Evolutionary conservation across 2,888 invertebrate species (phyloP), one percentile per base, ranked within the genome.

Genomic region (Liodrosophila aerea): DNA sequence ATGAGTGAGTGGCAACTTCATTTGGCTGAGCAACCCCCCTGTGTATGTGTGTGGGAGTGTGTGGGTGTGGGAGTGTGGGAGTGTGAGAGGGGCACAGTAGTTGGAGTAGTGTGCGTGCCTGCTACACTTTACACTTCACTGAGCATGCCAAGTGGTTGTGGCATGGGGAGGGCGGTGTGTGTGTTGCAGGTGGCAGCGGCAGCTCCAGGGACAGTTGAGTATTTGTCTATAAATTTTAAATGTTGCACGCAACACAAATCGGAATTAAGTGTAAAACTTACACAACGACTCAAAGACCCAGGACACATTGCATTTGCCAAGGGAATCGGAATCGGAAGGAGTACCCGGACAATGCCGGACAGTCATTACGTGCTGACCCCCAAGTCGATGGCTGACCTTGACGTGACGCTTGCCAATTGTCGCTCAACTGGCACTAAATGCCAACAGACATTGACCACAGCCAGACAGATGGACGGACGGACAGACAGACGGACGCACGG

Each of bases 151-250:
- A 78, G 78, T 78, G 78, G 86, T 86, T 73, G 64, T 7, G n/a
- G 29, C 2, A 15, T 12, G 7, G 15, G 29, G 34, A 36, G 4
- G 22, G 43, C 2, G 18, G 11, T 15, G 2, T 2, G 45, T 4
- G 12, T 8, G 33, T 3, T 13, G 51, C 52, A 51, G 41, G 50
- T 50, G 31, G 34, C 33, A 50, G 44, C n/a, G 27, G 41, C 31
- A 37, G 41, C 15, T 37, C 13, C n/a, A n/a, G n/a, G n/a, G n/a
- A n/a, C n/a, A 22, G 27, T 40, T 52, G 39, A 43, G 54, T 67
- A 65, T 86, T 84, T 86, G 85, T 80, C 78, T 84, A 86, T 84
- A 70, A 81, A 80, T 80, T 86, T 80, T 86, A 84, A 86, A 80
- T 80, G 78, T 58, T 73, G 74, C 85, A 80, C 85, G 86, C 77